Base-by-base conservation (phyloP, 2,888 invertebrate species). In the Microctonus brassicae region DNA sequence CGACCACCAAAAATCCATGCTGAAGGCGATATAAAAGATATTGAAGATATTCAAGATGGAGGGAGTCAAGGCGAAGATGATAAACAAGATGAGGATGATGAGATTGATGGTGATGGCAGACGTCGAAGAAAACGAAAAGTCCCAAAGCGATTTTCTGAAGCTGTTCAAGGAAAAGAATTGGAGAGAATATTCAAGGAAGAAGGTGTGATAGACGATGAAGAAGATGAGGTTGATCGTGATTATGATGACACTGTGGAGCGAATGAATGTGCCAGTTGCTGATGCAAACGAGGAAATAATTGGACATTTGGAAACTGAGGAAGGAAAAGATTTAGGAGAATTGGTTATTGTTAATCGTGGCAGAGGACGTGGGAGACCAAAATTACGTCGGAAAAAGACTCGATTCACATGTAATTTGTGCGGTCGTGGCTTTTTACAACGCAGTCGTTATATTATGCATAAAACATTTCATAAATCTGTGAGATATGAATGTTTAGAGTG, bases 101-200 rank as follows among this genome's bases (percentile, higher is more conserved):
- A 87, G 58, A 81, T 88, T 34, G 89, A 89, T 29, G 91, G 90
- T 57, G 89, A 90, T 22, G 89, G 90, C 13, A 90, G 92, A 60
- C 91, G 91, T 79, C 87, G 93, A 20, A 88, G 90, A 79, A 90
- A 92, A 77, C 83, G 87, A 39, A 93, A 92, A 88, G 90, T 92
- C 20, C 94, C 94, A 0, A 90, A 92, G 90, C 88, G 87, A 74
- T 89, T 85, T 73, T 85, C 84, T 78, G 88, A 88, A 80, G 87
- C 88, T 57, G 88, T 84, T 26, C 88, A 93, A 90, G 94, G 94
- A 4, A 93, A 93, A 84, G 94, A 94, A 86, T 87, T 94, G 63
- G 94, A 94, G 79, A 89, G 92, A 76, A 92, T 94, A 77, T 92
- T 94, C 78, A 90, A 90, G 79, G 92, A 93, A 80, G 93, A 93